These are phyloP conservation scores for Eupsilia transversa DNA, from an alignment of 2,888 invertebrate species.

Conservation along the genomic window DNA sequence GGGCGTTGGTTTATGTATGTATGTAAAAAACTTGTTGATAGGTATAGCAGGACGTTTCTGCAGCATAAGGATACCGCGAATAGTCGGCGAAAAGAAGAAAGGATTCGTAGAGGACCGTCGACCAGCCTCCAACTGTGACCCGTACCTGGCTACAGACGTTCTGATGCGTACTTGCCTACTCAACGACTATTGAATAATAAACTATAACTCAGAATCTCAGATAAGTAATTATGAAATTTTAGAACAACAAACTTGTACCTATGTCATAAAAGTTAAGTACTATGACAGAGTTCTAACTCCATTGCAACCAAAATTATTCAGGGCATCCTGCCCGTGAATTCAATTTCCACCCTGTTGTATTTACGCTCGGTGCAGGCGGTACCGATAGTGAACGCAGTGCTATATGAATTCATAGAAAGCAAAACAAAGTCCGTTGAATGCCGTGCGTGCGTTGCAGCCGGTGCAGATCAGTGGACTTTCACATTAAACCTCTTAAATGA, in stretches of 20 bases:
- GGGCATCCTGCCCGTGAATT: too few species aligned
- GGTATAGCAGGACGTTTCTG: conserved; percentile 98
- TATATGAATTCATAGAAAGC: too few species aligned
- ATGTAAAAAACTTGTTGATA: conserved; percentile 64
- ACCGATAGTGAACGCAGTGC: too few species aligned
- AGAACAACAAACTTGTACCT: background rate
- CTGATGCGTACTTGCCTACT: conserved; percentile 96
- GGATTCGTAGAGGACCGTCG: conserved; percentile 98
- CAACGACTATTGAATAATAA: conserved; percentile 89
- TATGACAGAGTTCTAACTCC: background rate
- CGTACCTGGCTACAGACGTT: conserved; percentile 95
- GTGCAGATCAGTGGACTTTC: too few species aligned
- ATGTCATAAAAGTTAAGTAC: too few species aligned
- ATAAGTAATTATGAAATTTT: background rate
- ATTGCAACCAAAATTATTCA: background rate
- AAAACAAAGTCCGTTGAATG: too few species aligned
- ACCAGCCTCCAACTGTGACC: conserved; percentile 98
- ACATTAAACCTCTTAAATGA: background rate
- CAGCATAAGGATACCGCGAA: conserved; percentile 98
- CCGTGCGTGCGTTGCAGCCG: too few species aligned
- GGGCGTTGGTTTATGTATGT: background rate
- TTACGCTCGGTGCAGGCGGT: too few species aligned
- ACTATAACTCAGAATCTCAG: background rate
- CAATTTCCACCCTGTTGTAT: too few species aligned
- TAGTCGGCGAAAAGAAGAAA: conserved; percentile 96